Evolutionary conservation across 2,797 vertebrate genomes (phyloP), one percentile per base, ranked within the genome.

Genomic region (Sebastes baramenuke): DNA sequence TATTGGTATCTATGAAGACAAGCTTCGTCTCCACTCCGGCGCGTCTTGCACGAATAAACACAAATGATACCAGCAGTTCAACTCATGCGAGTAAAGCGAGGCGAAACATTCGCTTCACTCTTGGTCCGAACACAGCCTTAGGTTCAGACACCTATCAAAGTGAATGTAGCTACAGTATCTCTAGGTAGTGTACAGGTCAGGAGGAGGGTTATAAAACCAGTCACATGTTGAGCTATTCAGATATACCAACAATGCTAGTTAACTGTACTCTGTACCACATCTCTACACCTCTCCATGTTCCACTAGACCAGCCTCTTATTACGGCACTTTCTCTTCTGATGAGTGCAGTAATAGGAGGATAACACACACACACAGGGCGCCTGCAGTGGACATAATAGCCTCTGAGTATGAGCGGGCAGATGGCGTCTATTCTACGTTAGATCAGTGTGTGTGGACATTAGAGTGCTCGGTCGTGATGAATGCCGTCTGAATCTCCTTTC

Each of bases 371-470:
- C 54, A 42, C 25, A 34, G 36, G 54, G 32, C 11, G n/a, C 84
- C 61, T 59, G 77, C 81, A 20, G 80, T 25, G 81, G 62, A 90
- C 89, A 90, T 92, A 82, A 93, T 89, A 85, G 83, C 56, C 75
- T 93, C 85, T 91, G 78, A 78, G 82, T 72, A 69, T 74, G 73
- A 82, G 70, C 18, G 3, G 69, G 34, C 62, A 77, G 56, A 87
- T 73, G 65, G 74, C 32, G 30, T 85, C 82, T 85, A 20, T 75
- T 77, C 77, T 70, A 2, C 25, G 65, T 79, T 54, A 75, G 84
- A 91, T 88, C 91, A 86, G 80, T 69, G 75, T 69, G 76, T 84
- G 80, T 90, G 82, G 70, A 93, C 93, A 92, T 94, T 92, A 92
- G 75, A 93, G 84, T 81, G 78, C 75, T 83, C 13, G 10, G 72